These are phyloP conservation scores for Heteronetta atricapilla DNA, from an alignment of 2,113 vertebrate species.

Conservation along the genomic window DNA sequence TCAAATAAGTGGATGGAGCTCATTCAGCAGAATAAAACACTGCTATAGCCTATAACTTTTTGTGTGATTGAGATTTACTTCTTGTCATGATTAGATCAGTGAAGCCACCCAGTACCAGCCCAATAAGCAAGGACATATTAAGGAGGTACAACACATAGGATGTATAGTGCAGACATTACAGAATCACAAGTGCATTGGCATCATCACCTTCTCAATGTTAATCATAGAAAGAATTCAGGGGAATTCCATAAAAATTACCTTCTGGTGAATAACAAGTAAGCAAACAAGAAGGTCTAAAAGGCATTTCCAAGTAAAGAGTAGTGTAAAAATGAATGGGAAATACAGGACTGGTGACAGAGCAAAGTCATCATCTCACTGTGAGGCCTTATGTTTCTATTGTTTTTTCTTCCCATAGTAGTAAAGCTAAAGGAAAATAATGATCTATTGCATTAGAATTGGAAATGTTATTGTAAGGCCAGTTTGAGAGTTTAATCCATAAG, in stretches of 20 bases:
- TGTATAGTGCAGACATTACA: background rate
- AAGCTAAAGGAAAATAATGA: background rate
- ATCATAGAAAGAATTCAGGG: background rate
- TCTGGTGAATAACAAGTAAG: background rate
- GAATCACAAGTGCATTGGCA: background rate
- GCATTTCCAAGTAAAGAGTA: background rate
- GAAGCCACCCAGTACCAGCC: background rate
- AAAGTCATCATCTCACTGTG: background rate
- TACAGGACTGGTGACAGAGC: background rate
- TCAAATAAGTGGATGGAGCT: background rate
- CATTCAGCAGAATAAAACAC: background rate
- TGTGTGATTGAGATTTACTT: background rate
- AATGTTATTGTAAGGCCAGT: background rate
- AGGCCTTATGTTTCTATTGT: background rate
- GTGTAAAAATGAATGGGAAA: background rate
- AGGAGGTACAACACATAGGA: background rate
- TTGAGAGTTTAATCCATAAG: background rate
- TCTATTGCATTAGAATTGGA: background rate
- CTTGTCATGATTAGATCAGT: background rate
- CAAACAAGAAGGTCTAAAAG: background rate
- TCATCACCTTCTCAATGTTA: background rate
- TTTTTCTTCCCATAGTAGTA: background rate
- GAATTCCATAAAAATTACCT: background rate
- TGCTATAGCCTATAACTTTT: background rate
- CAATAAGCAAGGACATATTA: background rate